Percentiles rank a stretch among this genome's conserved stretches.
Conservation (phyloP, 2,888 invertebrate species). For the Hypolimnas misippus region DNA sequence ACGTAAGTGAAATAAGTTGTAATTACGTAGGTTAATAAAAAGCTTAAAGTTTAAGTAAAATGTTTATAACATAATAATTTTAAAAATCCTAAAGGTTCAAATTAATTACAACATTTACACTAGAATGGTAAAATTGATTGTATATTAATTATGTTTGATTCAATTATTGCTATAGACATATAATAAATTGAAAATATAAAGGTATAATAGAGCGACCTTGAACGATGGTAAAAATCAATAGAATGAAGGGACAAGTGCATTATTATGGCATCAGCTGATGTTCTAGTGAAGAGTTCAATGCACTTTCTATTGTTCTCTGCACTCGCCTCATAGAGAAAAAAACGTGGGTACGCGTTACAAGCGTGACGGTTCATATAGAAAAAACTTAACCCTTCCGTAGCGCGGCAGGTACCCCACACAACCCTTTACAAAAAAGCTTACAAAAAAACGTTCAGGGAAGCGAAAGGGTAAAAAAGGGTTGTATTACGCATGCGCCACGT, state of each 20-base stretch:
- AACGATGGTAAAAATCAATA: slow-evolving; percentile 74
- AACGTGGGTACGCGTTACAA: slow-evolving; percentile 61
- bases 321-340: slow-evolving; percentile 65
- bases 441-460: slow-evolving; percentile 77
- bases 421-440: slow-evolving; percentile 81
- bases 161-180: no score
- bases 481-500: slow-evolving; percentile 78
- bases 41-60: no score
- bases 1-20: no score
- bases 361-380: slow-evolving; percentile 67
- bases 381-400: slow-evolving; percentile 77
- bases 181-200: neutral
- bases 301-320: slow-evolving; percentile 72
- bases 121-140: no score
- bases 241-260: slow-evolving; percentile 72
- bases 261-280: slow-evolving; percentile 80
- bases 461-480: slow-evolving; percentile 83
- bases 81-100: no score
- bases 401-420: slow-evolving; percentile 80
- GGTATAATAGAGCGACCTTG: slow-evolving; percentile 64
- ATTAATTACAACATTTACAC: no score
- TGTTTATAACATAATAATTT: no score
- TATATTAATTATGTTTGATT: no score
- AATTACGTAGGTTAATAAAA: no score
- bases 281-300: slow-evolving; percentile 74